Conservation (phyloP, 2,113 vertebrate species). For the Alexandromys fortis region DNA sequence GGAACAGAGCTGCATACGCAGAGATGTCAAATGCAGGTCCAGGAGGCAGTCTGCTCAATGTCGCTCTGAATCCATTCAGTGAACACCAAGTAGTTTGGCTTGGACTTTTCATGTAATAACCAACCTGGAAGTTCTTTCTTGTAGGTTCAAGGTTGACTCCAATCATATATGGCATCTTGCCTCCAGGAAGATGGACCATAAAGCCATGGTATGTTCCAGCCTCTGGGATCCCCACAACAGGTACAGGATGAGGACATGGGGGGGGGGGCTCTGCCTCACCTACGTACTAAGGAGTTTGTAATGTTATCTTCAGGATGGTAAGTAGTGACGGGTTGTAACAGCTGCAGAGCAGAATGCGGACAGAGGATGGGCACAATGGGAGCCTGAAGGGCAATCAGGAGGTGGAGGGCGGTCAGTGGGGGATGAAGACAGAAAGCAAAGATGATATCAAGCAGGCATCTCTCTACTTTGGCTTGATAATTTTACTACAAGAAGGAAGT, state of each 20-base stretch:
- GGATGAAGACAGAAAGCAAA: not conserved
- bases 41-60: not conserved
- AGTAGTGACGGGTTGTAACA: not conserved
- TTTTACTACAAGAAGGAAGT: not conserved
- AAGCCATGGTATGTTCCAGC: no score
- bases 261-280: not conserved
- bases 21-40: not conserved
- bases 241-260: no score
- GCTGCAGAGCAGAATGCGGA: not conserved
- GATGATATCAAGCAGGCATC: not conserved
- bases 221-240: not conserved
- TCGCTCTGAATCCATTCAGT: not conserved
- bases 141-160: not conserved
- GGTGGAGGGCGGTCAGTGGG: not conserved
- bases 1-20: not conserved
- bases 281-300: not conserved
- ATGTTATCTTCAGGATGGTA: not conserved
- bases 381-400: not conserved
- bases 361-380: not conserved
- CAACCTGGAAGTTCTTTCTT: fast-evolving
- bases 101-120: fast-evolving
- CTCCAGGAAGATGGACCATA: no score
- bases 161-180: not conserved
- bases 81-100: no score
- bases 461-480: not conserved